Conservation (phyloP, 2,113 vertebrate genomes). For the Loxodonta africana region DNA sequence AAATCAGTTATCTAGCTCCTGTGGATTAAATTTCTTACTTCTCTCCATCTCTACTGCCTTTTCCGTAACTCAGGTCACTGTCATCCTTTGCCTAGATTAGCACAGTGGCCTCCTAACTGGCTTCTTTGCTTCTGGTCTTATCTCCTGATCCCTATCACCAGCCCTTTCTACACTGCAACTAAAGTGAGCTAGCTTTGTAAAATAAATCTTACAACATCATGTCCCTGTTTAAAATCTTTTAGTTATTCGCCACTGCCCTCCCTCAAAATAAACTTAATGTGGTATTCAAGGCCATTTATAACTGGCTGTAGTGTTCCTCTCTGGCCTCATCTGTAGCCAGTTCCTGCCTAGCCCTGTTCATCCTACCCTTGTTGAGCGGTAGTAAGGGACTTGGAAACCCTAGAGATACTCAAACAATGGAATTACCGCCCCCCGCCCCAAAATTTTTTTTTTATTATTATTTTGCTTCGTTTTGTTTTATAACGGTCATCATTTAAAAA, state of each 20-base stretch:
- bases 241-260: slow-evolving; percentile 46
- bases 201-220: neutral
- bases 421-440: neutral
- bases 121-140: neutral
- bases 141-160: neutral
- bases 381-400: neutral
- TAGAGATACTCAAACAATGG: neutral
- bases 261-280: slow-evolving; percentile 53
- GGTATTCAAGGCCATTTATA: neutral
- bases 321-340: neutral
- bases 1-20: neutral
- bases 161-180: neutral
- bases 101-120: neutral
- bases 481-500: slow-evolving; percentile 30
- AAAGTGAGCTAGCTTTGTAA: slow-evolving; percentile 24
- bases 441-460: neutral
- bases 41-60: neutral
- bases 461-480: neutral
- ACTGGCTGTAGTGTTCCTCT: neutral
- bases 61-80: neutral
- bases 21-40: neutral
- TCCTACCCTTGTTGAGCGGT: neutral
- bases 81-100: neutral
- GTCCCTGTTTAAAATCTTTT: neutral
- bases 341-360: neutral